Percentiles rank a stretch among this genome's conserved stretches.
Evolutionary conservation across 2,888 invertebrate genomes (phyloP).

Genomic region (Geotrupes spiniger): DNA sequence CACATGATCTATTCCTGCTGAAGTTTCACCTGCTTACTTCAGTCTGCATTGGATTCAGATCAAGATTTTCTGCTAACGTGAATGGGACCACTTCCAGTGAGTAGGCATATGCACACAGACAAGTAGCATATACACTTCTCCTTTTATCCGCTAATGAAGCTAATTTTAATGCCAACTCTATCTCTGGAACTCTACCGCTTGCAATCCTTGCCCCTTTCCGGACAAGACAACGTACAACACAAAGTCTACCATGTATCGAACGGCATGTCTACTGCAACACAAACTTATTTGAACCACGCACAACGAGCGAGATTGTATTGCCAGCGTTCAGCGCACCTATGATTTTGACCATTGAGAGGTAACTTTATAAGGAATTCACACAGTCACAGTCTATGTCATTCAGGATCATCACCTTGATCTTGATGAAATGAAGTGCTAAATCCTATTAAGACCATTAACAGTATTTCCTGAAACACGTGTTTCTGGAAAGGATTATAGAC

Average conservation of each 20-base stretch:
- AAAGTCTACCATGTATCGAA: conserved; percentile 82
- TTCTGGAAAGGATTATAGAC: no score
- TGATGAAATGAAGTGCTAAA: conserved; percentile 95
- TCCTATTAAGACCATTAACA: no score
- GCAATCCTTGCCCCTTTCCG: conserved; percentile 88
- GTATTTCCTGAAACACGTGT: no score
- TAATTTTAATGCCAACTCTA: conserved; percentile 84
- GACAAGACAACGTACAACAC: conserved; percentile 94
- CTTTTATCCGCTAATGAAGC: conserved; percentile 78
- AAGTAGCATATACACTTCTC: conserved; percentile 92
- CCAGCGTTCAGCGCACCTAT: conserved; percentile 74
- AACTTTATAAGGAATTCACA: conserved; percentile 96
- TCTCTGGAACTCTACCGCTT: conserved; percentile 98
- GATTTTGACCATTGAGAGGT: conserved; percentile 84
- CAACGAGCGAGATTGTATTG: conserved; percentile 87
- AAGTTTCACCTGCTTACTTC: conserved; percentile 76
- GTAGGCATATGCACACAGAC: conserved; percentile 92
- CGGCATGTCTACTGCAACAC: conserved; percentile 79
- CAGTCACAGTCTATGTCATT: conserved; percentile 98
- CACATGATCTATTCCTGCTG: conserved; percentile 91
- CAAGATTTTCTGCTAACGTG: conserved; percentile 86
- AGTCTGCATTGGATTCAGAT: conserved; percentile 49
- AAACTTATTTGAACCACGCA: conserved; percentile 83
- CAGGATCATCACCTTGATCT: conserved; percentile 97
- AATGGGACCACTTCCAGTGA: conserved; percentile 92